Conservation (phyloP, 2,888 invertebrate genomes). For the Teleogryllus oceanicus region DNA sequence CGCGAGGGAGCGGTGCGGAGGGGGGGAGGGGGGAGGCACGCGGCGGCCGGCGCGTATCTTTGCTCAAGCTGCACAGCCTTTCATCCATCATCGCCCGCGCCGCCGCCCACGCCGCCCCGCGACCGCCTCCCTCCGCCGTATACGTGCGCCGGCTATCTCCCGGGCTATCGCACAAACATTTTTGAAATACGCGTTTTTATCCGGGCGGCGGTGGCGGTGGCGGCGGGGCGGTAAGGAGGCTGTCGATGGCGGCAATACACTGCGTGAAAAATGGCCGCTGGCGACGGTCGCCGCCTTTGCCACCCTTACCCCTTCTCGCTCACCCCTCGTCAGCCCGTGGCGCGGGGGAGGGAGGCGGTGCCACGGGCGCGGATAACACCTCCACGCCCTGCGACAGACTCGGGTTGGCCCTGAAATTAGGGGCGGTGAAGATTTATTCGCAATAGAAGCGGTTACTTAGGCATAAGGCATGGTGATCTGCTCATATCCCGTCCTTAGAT, state of each 20-base stretch:
- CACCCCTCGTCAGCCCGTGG: background rate
- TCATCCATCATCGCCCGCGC: background rate
- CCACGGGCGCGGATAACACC: too few relatives aligned
- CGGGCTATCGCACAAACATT: background rate
- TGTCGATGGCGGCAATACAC: slow-evolving; percentile 18
- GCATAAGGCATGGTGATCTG: too few relatives aligned
- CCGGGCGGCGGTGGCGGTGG: background rate
- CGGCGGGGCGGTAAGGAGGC: background rate
- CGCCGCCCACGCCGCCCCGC: background rate
- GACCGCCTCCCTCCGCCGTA: background rate
- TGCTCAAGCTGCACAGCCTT: background rate
- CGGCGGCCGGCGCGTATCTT: background rate
- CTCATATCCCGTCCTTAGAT: too few relatives aligned
- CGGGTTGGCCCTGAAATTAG: too few relatives aligned
- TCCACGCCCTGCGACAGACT: background rate
- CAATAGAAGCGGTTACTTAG: too few relatives aligned
- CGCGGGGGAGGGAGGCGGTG: background rate
- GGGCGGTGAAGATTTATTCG: too few relatives aligned
- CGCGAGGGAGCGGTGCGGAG: background rate
- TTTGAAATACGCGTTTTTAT: slow-evolving; percentile 12
- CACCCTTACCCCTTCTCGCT: background rate
- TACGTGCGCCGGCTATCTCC: background rate
- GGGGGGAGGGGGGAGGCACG: background rate
- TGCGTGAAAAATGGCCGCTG: slow-evolving; percentile 6
- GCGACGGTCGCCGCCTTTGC: background rate